A percentile compares a stretch with the other conserved stretches of the same genome.
These are phyloP conservation scores for Alces alces DNA, from an alignment of 2,113 vertebrate genomes.

Conservation along the genomic window DNA sequence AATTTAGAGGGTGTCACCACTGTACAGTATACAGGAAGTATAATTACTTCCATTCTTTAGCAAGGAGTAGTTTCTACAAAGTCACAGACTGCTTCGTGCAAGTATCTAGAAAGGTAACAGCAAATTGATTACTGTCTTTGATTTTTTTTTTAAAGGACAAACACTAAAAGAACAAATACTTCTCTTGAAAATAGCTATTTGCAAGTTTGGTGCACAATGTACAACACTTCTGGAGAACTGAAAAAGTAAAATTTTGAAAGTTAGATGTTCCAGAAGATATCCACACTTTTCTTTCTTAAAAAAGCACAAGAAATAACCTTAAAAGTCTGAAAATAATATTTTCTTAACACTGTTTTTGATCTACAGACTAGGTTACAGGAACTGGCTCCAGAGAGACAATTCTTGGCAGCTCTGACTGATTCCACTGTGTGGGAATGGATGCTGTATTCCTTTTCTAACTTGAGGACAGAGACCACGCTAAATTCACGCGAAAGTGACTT, in stretches of 20 bases:
- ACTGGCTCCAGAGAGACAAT: conserved; percentile 73
- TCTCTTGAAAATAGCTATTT: conserved; percentile 72
- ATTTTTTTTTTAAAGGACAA: conserved; percentile 17
- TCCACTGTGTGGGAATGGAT: conserved; percentile 77
- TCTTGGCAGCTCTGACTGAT: conserved; percentile 78
- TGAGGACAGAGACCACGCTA: conserved; percentile 76
- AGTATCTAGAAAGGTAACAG: conserved; percentile 69
- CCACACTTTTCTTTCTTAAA: conserved; percentile 82
- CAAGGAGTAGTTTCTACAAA: conserved; percentile 57
- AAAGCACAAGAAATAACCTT: conserved; percentile 75
- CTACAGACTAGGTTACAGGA: conserved; percentile 77
- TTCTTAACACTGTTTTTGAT: conserved; percentile 69
- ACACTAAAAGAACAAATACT: conserved; percentile 66
- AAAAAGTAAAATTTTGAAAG: conserved; percentile 82
- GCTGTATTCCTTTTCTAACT: conserved; percentile 79
- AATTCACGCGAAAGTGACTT: conserved; percentile 73
- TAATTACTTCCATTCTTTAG: conserved; percentile 43
- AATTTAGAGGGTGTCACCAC: conserved; percentile 67
- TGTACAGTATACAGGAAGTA: conserved; percentile 67
- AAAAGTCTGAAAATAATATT: conserved; percentile 77
- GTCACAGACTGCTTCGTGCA: conserved; percentile 61
- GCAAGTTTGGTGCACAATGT: conserved; percentile 65
- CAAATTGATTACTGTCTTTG: conserved; percentile 63
- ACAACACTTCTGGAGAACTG: conserved; percentile 84
- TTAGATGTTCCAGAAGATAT: conserved; percentile 81